phyloP scores from a whole-genome alignment of 92 coral and sea anemone species.

The Desmophyllum pertusum region DNA sequence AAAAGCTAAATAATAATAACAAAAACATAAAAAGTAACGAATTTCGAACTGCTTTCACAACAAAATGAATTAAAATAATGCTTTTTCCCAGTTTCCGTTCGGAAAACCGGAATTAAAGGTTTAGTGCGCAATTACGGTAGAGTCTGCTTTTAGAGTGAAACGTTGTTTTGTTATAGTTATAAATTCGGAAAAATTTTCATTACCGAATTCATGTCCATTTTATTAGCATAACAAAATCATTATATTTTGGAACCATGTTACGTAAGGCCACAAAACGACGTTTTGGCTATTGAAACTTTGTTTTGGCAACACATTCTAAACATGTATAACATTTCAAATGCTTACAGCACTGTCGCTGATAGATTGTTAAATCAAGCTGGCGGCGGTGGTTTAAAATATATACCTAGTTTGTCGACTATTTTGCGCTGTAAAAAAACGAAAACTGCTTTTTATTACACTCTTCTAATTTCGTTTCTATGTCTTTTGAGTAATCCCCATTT shows the following conservation, averaged over 20 bases:
- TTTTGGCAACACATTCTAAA: constrained; percentile 25
- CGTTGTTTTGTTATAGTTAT: neutral
- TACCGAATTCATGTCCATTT: neutral
- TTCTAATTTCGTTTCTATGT: neutral
- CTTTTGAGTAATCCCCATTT: neutral
- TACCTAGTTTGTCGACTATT: neutral
- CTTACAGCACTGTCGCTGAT: neutral
- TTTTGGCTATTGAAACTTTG: neutral
- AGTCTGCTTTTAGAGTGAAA: neutral
- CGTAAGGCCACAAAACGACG: neutral
- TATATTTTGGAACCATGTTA: neutral
- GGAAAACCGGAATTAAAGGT: neutral
- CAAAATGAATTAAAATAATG: too few species aligned
- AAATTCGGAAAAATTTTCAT: neutral
- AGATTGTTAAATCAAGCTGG: neutral
- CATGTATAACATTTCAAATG: neutral
- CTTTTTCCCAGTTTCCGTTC: neutral
- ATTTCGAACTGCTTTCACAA: neutral
- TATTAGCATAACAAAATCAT: neutral
- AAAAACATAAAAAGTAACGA: neutral
- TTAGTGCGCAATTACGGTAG: neutral
- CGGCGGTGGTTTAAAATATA: neutral
- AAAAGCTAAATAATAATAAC: too few species aligned
- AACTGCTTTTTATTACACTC: neutral
- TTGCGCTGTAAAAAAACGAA: neutral